Evolutionary conservation across 1,140 invertebrate species (phyloP), one percentile per base, ranked within the genome.

Genomic region (Vanessa tameamea): DNA sequence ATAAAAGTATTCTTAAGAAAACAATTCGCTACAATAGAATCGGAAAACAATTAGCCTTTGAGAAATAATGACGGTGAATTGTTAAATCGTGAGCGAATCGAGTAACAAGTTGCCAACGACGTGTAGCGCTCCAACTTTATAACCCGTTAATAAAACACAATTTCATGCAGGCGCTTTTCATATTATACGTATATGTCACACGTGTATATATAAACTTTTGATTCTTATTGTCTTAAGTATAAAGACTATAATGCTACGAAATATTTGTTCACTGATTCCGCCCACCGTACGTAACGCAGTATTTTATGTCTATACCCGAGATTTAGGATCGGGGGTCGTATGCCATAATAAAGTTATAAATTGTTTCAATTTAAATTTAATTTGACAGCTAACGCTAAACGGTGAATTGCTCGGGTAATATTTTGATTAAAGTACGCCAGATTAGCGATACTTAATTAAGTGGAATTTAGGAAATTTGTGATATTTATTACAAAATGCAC

Each of bases 141-240:
- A 91, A 87, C 86, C 88, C 87, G 85, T 87, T 91, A 91, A 92
- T 90, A 91, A 91, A 92, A 91, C 84, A 89, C 87, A 89, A 90
- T 89, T 92, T 87, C 89, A 88, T 89, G 87, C 85, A 89, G 80
- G 79, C 74, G 67, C 79, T 79, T 82, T 72, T 81, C 81, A 87
- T 87, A 87, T 88, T 84, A 79, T 83, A 82, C 80, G 79, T 81
- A 71, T 78, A 66, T 15, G 53, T 64, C 70, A 55, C 51, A 55
- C 43, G 16, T 23, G 55, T 69, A 47, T 37, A 47, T 31, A 75
- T 37, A 71, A 13, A 67, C 26, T 66, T 67, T 31, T 75, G 64
- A 53, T 71, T 69, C 68, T 75, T 75, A 75, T 71, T 16, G 55
- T 55, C 11, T 53, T n/a, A 47, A 51, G 6, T 16, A 71, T 75